Evolutionary conservation across 2,797 vertebrate species (phyloP).

Genomic region (Xerus rutilus): DNA sequence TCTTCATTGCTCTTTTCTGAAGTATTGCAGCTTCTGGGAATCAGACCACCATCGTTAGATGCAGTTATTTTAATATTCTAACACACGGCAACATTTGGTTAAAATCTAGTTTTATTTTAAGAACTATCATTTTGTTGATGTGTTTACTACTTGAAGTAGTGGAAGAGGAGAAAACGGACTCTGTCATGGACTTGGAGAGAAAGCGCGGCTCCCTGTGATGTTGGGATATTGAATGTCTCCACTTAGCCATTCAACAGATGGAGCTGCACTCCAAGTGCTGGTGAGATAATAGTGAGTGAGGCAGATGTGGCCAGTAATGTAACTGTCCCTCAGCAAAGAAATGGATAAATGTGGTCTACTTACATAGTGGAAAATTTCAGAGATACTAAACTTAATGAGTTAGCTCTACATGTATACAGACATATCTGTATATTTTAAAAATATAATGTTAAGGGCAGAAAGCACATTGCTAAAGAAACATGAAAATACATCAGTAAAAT

Average conservation of each 20-base stretch:
- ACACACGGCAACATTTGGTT: not conserved
- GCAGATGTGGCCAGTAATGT: not conserved
- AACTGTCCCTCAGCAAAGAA: not conserved
- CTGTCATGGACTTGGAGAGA: not conserved
- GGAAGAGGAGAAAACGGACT: not conserved
- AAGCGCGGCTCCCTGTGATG: not conserved
- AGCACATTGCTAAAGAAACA: not conserved
- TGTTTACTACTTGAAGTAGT: slow-evolving; percentile 33
- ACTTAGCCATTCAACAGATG: not conserved
- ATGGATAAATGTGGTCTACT: not conserved
- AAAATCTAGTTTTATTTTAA: slow-evolving; percentile 40
- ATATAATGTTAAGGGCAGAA: not conserved
- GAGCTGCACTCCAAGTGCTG: not conserved
- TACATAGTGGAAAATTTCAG: not conserved
- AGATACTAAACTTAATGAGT: slow-evolving; percentile 8
- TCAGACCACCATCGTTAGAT: not conserved
- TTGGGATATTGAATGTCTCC: slow-evolving; percentile 43
- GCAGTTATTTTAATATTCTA: slow-evolving; percentile 41
- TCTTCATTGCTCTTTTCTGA: not conserved
- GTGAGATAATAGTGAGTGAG: not conserved
- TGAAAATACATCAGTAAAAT: not conserved
- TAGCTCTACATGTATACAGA: not conserved
- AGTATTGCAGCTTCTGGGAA: not conserved
- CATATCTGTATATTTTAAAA: not conserved
- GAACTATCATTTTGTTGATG: slow-evolving; percentile 4